Evolutionary conservation across 1,140 invertebrate species (phyloP).

Genomic region (Anadara kagoshimensis): DNA sequence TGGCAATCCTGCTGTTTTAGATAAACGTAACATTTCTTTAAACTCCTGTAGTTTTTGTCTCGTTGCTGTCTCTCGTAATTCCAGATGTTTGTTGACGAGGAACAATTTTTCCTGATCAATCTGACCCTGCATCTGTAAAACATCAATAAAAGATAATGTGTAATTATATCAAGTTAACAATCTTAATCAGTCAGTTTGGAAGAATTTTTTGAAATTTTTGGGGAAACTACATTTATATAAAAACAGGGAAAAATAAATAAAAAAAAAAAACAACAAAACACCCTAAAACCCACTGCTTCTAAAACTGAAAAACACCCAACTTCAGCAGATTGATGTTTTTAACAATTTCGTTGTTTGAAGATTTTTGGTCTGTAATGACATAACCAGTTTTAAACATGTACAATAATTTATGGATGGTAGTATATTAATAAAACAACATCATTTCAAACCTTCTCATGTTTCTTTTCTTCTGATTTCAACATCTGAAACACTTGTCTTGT

Average conservation of each 20-base stretch:
- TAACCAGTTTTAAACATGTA: too few relatives aligned
- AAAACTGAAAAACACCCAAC: too few relatives aligned
- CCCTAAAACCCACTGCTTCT: too few relatives aligned
- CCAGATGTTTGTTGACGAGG: slow-evolving; percentile 56
- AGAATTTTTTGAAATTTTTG: not conserved
- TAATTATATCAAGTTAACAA: not conserved
- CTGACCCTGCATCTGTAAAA: slow-evolving; percentile 51
- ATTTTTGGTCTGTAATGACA: too few relatives aligned
- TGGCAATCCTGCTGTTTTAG: slow-evolving; percentile 35
- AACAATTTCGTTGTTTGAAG: too few relatives aligned
- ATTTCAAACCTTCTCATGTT: slow-evolving; percentile 54
- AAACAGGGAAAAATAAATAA: too few relatives aligned
- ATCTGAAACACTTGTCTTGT: slow-evolving; percentile 65
- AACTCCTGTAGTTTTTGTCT: slow-evolving; percentile 64
- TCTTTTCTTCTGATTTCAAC: slow-evolving; percentile 63
- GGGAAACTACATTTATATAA: not conserved
- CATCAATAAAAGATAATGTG: not conserved
- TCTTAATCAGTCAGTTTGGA: not conserved
- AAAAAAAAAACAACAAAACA: too few relatives aligned
- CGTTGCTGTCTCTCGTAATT: slow-evolving; percentile 60
- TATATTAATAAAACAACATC: too few relatives aligned
- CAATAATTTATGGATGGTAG: too few relatives aligned
- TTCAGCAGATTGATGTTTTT: too few relatives aligned
- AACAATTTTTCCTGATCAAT: slow-evolving; percentile 57
- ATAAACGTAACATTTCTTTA: slow-evolving; percentile 58